Base-by-base conservation (phyloP, 2,797 vertebrate genomes). In the Pseudopleuronectes americanus region DNA sequence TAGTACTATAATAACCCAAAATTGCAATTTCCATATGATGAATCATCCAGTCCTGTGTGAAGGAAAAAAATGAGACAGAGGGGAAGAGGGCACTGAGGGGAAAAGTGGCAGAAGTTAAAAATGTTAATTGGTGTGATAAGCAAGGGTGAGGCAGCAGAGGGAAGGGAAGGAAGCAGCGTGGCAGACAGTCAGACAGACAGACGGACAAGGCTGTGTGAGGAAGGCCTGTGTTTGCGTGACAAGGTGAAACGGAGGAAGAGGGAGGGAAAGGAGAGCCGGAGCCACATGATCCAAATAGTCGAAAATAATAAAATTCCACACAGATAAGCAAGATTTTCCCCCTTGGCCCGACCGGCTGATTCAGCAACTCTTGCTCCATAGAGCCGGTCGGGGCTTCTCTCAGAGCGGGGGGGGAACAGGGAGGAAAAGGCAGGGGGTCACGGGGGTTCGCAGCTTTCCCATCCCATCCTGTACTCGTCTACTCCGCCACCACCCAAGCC, bases 241-340 rank as follows among this genome's bases (percentile, higher is more conserved):
- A 92, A 88, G 85, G 89, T 89, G 78, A 84, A 87, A 80, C 81
- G 71, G 61, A 87, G 81, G 86, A 86, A 85, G 71, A 87, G 87
- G 80, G 86, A 84, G 82, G 74, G 71, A 81, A 79, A 8, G 67
- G 73, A 76, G 71, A 88, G 70, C 51, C 28, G 65, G 68, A 77
- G 58, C 70, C 7, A 83, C 78, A 28, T 28, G 81, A 87, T 91
- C 89, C 83, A 92, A 91, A 91, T 84, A 76, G 76, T 85, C 79
- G 67, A 89, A 90, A 90, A 92, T 89, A 91, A 90, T 88, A 91
- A 82, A 92, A 92, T 91, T 92, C 91, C 90, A 89, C 70, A 87
- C 74, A 78, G 87, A 92, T 91, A 92, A 90, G 90, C 86, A 90
- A 84, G 84, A 91, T 89, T 91, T 90, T 87, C 87, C 79, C 52